Evolutionary conservation across 1,140 invertebrate species (phyloP).

Genomic region (Dryas iulia): DNA sequence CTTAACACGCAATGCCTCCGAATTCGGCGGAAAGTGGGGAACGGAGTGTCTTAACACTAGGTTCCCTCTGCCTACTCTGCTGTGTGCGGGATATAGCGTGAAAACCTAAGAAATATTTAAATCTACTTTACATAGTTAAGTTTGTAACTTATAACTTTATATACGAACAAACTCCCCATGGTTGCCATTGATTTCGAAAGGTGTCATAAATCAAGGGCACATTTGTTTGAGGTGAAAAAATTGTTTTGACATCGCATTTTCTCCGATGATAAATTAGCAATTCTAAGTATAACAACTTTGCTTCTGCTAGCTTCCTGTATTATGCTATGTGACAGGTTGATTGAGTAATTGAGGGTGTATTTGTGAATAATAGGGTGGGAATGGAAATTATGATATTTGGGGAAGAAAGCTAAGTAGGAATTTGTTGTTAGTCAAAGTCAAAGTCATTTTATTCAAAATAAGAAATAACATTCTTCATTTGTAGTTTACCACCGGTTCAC

Average conservation of each 20-base stretch:
- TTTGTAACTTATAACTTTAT: background rate
- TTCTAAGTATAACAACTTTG: background rate
- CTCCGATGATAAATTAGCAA: background rate
- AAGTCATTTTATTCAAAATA: no score
- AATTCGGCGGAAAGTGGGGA: no score
- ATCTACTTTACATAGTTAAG: background rate
- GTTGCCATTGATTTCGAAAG: background rate
- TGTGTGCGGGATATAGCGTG: no score
- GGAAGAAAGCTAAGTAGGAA: no score
- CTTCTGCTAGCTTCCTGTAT: background rate
- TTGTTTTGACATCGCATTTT: background rate
- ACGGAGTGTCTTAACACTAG: no score
- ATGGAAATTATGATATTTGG: background rate
- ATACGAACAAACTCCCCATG: background rate
- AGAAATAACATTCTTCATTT: no score
- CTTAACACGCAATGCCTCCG: no score
- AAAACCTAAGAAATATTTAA: conserved; percentile 5
- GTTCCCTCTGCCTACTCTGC: no score
- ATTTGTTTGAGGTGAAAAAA: background rate
- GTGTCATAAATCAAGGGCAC: background rate
- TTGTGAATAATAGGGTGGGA: background rate
- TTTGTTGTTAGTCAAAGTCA: no score
- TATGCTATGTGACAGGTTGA: background rate
- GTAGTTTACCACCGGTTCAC: no score
- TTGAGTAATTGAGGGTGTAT: background rate